Evolutionary conservation across 2,888 invertebrate species (phyloP), one percentile per base, ranked within the genome.

Genomic region (Exocentrus adspersus): DNA sequence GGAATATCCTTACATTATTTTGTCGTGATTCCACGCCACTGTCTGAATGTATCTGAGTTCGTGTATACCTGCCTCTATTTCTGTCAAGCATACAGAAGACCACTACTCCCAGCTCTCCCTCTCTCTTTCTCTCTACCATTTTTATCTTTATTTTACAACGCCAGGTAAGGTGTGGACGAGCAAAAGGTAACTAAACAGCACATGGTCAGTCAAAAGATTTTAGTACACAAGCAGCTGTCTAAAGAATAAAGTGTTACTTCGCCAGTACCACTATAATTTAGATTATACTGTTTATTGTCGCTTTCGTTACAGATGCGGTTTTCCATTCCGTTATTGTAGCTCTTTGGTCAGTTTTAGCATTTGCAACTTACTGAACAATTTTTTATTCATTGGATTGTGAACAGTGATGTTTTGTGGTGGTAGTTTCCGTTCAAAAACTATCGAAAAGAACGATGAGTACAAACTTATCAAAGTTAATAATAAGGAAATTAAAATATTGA

Each of bases 361-460:
- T 50, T 32, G 1, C 32, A 21, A 28, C 19, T 19, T 19, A 32
- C 17, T 30, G 10, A 17, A 37, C 19, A 30, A 6, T 9, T 19
- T 32, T 32, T 32, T 21, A 21, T 48, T 9, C 14, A 6, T 24
- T 12, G 19, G 6, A 30, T 24, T 32, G 20, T 32, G 9, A 46
- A 45, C 30, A 57, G 57, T 57, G 59, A 79, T 81, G 77, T 80
- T 81, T 69, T 81, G 80, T 72, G 80, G 81, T 43, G 81, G 81
- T 28, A 81, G 81, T 75, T 80, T 81, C 69, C 74, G 80, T 10
- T 75, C 79, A n/a, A 80, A 79, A 65, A 73, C 76, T 12, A 68
- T 78, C 53, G 78, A 79, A 58, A 73, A 78, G 59, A 78, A 77
- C 72, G 81, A 81, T 65, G 78, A 79, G 60, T 80, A 78, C 65